Evolutionary conservation across 2,113 vertebrate species (phyloP).

Genomic region (Notothenia coriiceps): DNA sequence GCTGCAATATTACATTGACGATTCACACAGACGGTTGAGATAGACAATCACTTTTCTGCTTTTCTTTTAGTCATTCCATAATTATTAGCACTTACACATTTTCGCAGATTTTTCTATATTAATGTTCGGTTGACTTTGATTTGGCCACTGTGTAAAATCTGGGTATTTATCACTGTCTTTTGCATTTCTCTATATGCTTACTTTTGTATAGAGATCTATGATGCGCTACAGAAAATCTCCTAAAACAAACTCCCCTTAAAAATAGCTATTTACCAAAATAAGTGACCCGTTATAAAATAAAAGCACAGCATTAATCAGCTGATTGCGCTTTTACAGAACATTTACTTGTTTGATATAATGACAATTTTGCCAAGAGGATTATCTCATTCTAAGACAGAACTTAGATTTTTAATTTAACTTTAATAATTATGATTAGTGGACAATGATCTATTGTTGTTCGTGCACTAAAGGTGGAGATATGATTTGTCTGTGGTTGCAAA

Average conservation of each 20-base stretch:
- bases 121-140: conserved; percentile 45
- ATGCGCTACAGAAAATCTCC: neutral
- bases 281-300: neutral
- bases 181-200: conserved; percentile 38
- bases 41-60: conserved; percentile 77
- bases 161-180: conserved; percentile 4
- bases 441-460: conserved; percentile 14
- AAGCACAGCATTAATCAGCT: conserved; percentile 13
- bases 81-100: conserved; percentile 59
- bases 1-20: conserved; percentile 68
- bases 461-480: conserved; percentile 33
- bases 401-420: conserved; percentile 25
- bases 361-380: neutral
- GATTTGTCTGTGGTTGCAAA: conserved; percentile 11
- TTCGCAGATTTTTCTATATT: conserved; percentile 64
- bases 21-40: conserved; percentile 76
- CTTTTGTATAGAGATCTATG: neutral
- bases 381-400: conserved; percentile 6
- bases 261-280: conserved; percentile 22
- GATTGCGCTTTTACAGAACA: neutral
- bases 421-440: conserved; percentile 8
- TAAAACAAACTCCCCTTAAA: conserved; percentile 28
- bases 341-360: conserved; percentile 5
- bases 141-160: conserved; percentile 69
- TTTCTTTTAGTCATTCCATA: conserved; percentile 51